These are phyloP conservation scores for Amphipyra tragopoginis DNA, from an alignment of 2,888 invertebrate genomes.

Conservation along the genomic window DNA sequence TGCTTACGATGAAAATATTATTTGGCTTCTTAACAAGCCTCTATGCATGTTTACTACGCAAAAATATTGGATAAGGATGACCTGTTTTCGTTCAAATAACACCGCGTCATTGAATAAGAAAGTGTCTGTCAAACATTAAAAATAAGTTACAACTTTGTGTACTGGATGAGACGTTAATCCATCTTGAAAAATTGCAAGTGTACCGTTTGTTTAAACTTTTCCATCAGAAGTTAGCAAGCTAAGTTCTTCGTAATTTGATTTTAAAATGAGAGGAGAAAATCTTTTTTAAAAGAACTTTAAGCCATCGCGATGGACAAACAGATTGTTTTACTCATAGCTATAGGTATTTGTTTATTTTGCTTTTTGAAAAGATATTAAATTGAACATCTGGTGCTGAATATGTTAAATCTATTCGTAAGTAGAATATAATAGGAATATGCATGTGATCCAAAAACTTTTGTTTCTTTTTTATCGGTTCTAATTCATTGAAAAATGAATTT, in stretches of 20 bases:
- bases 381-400: too few species aligned
- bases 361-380: too few species aligned
- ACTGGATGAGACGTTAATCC: constrained; percentile 50
- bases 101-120: constrained; percentile 16
- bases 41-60: background rate
- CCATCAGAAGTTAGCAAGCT: constrained; percentile 57
- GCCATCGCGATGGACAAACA: constrained; percentile 25
- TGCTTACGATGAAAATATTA: too few species aligned
- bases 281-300: constrained; percentile 49
- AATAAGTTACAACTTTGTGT: constrained; percentile 46
- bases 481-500: too few species aligned
- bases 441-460: too few species aligned
- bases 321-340: constrained; percentile 14
- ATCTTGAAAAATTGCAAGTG: constrained; percentile 57
- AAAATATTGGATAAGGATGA: background rate
- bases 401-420: too few species aligned
- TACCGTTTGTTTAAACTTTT: constrained; percentile 55
- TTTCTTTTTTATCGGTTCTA: too few species aligned
- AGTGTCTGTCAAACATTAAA: constrained; percentile 36
- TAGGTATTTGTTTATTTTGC: background rate
- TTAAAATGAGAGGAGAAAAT: constrained; percentile 56
- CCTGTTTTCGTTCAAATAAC: constrained; percentile 1
- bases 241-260: constrained; percentile 59
- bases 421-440: too few species aligned
- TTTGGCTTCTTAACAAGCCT: background rate